Evolutionary conservation across 2,888 invertebrate species (phyloP), one percentile per base, ranked within the genome.

Genomic region (Lamellibrachia columna): DNA sequence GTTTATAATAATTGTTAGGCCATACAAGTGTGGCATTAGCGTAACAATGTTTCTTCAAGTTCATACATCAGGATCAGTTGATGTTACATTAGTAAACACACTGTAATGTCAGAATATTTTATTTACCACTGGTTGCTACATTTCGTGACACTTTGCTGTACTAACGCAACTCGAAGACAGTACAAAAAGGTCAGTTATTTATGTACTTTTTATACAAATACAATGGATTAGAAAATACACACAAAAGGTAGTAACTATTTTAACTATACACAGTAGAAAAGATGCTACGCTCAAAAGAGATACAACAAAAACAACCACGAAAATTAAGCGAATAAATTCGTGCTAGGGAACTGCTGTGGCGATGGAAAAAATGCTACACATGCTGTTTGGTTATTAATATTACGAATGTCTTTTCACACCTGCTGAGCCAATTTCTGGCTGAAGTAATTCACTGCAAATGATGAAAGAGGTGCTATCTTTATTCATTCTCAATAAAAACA

Each of bases 331-430:
- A 75, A 75, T 22, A 22, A 22, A 75, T 75, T 75, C 75, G 75
- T 75, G 75, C 75, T 75, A 0, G 75, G 6, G 22, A 75, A 75
- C 75, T 22, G 75, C n/a, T 22, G 75, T 75, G 15, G 75, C 6
- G 22, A 75, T 22, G 22, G 75, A 75, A 75, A 75, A 75, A 75
- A 75, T 22, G 22, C 22, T 22, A 75, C 75, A 75, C 75, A 75
- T 22, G 75, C 75, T 75, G 75, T 75, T 22, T 75, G 75, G 75
- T 75, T 75, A 75, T 75, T 75, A 75, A 75, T 75, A 75, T 75
- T 75, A 75, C 22, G n/a, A 75, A 75, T 75, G 75, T 75, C 75
- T 22, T 75, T 75, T 75, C n/a, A 75, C 15, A 1, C 75, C 7
- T 75, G 75, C 75, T 6, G 22, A 75, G 75, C 6, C 75, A n/a